Evolutionary conservation across 1,140 invertebrate species (phyloP), one percentile per base, ranked within the genome.

Genomic region (Planococcus citri): DNA sequence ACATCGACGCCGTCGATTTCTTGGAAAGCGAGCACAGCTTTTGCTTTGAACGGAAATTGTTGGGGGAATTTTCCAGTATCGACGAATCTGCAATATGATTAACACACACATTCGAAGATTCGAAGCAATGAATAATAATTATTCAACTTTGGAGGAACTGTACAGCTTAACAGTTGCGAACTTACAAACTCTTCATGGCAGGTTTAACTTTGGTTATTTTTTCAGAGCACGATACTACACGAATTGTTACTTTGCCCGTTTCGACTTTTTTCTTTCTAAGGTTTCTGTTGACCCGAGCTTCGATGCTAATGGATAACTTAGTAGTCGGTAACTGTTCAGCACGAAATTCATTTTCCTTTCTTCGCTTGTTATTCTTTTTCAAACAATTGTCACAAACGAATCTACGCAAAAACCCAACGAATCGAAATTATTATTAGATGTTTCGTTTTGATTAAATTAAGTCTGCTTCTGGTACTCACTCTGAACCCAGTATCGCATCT

Each of bases 1-100:
- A 99, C 94, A 81, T 99, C 97, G 6, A 89, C 88, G 25, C 96
- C 96, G 77, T 99, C 95, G 29, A 99, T 91, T 76, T 99, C 95
- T 80, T 99, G 95, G 82, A 99, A 99, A 69, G 97, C 97, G 83
- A 99, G 99, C 69, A 99, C 82, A 1, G 97, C 96, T 82, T 99
- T 99, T 24, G 97, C 94, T 72, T 94, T 83, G 78, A 97, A 99
- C 1, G 96, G 95, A 81, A 98, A 99, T 75, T 92, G 89, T n/a
- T 90, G 85, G 67, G 86, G 84, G 80, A 98, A 86, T 74, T 97
- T 92, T 57, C 88, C 88, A 60, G 84, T 87, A 67, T 96, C 92
- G 10, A 94, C 92, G 80, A 95, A 98, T 73, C 93, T 90, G 60
- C 9, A 4, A 58, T 3, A 58, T 8, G n/a, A n/a, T n/a, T n/a